phyloP scores from a whole-genome alignment of 2,888 invertebrate genomes.

The Emesis castigata region DNA sequence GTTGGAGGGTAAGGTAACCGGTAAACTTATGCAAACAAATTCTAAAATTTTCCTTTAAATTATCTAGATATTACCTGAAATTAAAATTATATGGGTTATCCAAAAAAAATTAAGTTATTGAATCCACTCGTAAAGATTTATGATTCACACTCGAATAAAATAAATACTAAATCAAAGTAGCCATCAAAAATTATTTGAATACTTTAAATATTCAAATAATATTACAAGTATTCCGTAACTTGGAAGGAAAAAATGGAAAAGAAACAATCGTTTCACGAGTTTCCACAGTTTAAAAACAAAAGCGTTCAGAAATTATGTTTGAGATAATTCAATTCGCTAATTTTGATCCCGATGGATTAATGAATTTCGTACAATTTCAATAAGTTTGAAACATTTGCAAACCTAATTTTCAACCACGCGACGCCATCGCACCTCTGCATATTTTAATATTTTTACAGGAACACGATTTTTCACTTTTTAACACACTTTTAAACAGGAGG shows the following conservation, averaged over 20 bases:
- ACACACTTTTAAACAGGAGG: too few species aligned
- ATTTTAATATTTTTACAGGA: slow-evolving; percentile 62
- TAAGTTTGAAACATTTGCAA: slow-evolving; percentile 82
- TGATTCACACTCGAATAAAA: too few species aligned
- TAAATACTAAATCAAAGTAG: not conserved
- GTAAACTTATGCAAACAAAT: too few species aligned
- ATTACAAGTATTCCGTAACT: not conserved
- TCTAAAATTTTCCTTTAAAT: too few species aligned
- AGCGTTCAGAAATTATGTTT: slow-evolving; percentile 68
- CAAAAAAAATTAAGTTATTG: too few species aligned
- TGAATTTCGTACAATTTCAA: slow-evolving; percentile 81
- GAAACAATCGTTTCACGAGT: slow-evolving; percentile 24
- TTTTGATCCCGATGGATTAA: slow-evolving; percentile 81
- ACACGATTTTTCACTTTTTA: not conserved
- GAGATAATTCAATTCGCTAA: slow-evolving; percentile 81
- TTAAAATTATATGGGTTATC: too few species aligned
- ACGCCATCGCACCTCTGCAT: slow-evolving; percentile 74
- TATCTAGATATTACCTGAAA: too few species aligned
- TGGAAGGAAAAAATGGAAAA: not conserved
- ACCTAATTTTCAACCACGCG: slow-evolving; percentile 78
- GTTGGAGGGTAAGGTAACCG: too few species aligned
- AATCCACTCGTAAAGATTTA: too few species aligned
- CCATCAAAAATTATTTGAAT: not conserved
- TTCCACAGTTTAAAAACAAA: slow-evolving; percentile 62
- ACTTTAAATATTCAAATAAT: not conserved